Evolutionary conservation across 2,113 vertebrate genomes (phyloP), one percentile per base, ranked within the genome.

Genomic region (Rhinolophus sinicus): DNA sequence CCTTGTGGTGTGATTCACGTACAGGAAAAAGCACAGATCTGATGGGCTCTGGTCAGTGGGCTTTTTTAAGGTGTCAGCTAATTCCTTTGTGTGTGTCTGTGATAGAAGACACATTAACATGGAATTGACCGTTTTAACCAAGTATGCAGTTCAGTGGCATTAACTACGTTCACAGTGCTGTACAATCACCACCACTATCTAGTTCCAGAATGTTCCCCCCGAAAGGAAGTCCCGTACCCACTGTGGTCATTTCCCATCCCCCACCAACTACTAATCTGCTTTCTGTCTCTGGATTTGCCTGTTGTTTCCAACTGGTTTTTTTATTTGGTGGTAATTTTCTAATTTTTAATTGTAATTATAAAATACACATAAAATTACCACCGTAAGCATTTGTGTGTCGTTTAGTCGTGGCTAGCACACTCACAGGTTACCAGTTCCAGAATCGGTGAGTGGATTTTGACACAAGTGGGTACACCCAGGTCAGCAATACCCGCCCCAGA

Each of bases 361-460:
- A 83, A 54, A 44, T 4, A 50, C 6, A 19, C 18, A 6, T 28
- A 26, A 22, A 26, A 47, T 15, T 9, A 10, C 40, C 11, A 0
- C 8, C 18, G 2, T 0, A 1, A 6, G n/a, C 1, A 0, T 3
- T 16, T 35, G 22, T 2, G 0, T 24, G 2, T 0, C 0, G 26
- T 38, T 10, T 13, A 2, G 65, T 8, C 7, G 22, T 6, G 2
- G 8, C 15, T 6, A 1, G 82, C 1, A 0, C 21, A 0, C 30
- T 11, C 21, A 1, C 0, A 0, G 6, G 21, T 8, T 1, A 0
- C 15, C 12, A 0, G 2, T 1, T 40, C 26, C 56, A 65, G 33
- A 10, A 8, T 22, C 1, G 0, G 0, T 0, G 44, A 2, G 60
- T 2, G 30, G 5, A 0, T 64, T n/a, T 19, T 7, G 47, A 3